Conservation (phyloP, 2,113 vertebrate genomes). For the Alexandromys fortis region DNA sequence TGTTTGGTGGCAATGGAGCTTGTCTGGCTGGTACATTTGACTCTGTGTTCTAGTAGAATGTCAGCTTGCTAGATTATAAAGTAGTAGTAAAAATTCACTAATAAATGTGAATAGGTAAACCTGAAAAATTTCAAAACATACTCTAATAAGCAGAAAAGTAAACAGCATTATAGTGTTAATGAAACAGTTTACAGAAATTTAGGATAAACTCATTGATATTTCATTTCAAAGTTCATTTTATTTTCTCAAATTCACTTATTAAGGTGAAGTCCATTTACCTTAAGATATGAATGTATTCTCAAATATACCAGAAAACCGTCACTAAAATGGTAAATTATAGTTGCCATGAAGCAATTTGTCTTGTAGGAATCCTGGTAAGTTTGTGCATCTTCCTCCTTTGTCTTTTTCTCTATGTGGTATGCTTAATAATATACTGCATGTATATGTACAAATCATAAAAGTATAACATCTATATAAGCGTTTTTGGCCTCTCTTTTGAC, state of each 20-base stretch:
- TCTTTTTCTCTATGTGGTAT: neutral
- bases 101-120: neutral
- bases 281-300: neutral
- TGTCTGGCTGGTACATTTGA: neutral
- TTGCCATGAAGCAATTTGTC: neutral
- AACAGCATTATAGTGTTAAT: neutral
- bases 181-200: neutral
- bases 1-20: too few relatives aligned
- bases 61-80: neutral
- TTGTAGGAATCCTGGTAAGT: neutral
- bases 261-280: neutral
- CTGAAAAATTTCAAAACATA: neutral
- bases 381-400: neutral
- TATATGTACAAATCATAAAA: neutral
- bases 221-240: neutral
- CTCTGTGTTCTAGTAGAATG: neutral
- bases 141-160: neutral
- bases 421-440: neutral
- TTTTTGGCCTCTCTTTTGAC: neutral
- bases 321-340: neutral
- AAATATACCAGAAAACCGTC: conserved; percentile 6
- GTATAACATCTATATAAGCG: neutral
- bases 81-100: neutral
- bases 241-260: neutral
- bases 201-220: neutral